Evolutionary conservation across 35 echinoderm and acorn worm genomes (phyloP), one percentile per base, ranked within the genome.

Genomic region (Heliocidaris erythrogramma): DNA sequence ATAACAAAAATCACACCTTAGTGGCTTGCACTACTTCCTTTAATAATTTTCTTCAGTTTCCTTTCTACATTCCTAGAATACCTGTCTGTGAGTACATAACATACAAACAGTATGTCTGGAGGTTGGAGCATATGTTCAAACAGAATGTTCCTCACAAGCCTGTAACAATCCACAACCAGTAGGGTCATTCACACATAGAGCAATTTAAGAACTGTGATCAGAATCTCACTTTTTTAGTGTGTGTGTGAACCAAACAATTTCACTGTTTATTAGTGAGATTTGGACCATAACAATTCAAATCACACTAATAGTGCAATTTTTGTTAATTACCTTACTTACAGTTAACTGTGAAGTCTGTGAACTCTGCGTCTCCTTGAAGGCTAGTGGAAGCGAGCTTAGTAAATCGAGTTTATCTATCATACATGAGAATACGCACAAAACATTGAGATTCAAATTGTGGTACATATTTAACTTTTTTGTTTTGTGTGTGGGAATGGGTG

Each of bases 11-110:
- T n/a, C 65, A 78, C 65, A 27, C 65, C 65, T 78, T 78, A 24
- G 27, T n/a, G 3, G 27, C 65, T n/a, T 78, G 65, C 5, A 27
- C 65, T 27, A 18, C 65, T 78, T 78, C 65, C 65, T 78, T 78
- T 78, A 78, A 78, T 78, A 78, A 78, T 78, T 17, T 78, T n/a
- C n/a, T n/a, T n/a, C 18, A 78, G 65, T 78, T 78, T 78, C 65
- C 65, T 78, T 78, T 78, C 21, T n/a, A 21, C 65, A 78, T 78
- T 78, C 65, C 27, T n/a, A n/a, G 65, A 78, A 78, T 78, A 18
- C 65, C 65, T 78, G 4, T 27, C 60, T 69, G 60, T 69, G 60
- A 69, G 60, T 69, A 69, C 60, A 69, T 69, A 69, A 17, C 60
- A 69, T 24, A 17, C 60, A 69, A 69, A 69, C 60, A 69, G 60